Evolutionary conservation across 2,888 invertebrate genomes (phyloP).

Genomic region (Drosophila mimetica): DNA sequence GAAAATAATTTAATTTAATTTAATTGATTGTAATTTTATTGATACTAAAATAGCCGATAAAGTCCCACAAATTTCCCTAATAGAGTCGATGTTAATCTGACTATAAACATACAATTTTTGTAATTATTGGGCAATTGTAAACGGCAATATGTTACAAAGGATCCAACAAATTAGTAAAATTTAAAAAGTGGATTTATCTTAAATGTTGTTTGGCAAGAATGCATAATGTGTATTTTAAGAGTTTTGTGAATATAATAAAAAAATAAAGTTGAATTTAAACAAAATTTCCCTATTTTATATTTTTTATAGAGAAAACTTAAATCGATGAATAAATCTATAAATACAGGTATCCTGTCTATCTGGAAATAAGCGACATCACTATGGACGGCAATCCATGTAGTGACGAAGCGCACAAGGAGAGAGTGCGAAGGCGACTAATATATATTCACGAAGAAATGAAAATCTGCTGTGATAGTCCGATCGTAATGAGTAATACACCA

Average conservation of each 20-base stretch:
- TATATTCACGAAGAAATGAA: too few relatives aligned
- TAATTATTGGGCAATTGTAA: slow-evolving; percentile 25
- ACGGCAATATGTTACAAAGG: slow-evolving; percentile 18
- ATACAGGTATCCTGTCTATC: too few relatives aligned
- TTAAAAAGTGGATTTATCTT: slow-evolving; percentile 52
- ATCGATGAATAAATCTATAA: too few relatives aligned
- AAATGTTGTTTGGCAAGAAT: slow-evolving; percentile 59
- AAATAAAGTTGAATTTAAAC: slow-evolving; percentile 50
- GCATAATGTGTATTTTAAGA: slow-evolving; percentile 51
- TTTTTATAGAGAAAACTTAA: neutral
- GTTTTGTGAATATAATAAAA: slow-evolving; percentile 58
- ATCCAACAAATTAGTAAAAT: slow-evolving; percentile 14
- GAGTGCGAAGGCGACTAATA: too few relatives aligned
- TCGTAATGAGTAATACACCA: too few relatives aligned
- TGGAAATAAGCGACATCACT: too few relatives aligned
- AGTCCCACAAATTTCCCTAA: slow-evolving; percentile 1
- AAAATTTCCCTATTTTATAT: neutral
- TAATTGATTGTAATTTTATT: slow-evolving; percentile 13
- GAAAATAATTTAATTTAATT: slow-evolving; percentile 3
- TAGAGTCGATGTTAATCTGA: slow-evolving; percentile 24
- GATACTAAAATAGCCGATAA: slow-evolving; percentile 4
- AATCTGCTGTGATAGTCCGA: too few relatives aligned
- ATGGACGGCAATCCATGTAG: too few relatives aligned
- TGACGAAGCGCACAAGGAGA: too few relatives aligned
- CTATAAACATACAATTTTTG: slow-evolving; percentile 18